These are phyloP conservation scores for Leptinotarsa defecta DNA, from an alignment of 1,140 invertebrate genomes.

Conservation along the genomic window DNA sequence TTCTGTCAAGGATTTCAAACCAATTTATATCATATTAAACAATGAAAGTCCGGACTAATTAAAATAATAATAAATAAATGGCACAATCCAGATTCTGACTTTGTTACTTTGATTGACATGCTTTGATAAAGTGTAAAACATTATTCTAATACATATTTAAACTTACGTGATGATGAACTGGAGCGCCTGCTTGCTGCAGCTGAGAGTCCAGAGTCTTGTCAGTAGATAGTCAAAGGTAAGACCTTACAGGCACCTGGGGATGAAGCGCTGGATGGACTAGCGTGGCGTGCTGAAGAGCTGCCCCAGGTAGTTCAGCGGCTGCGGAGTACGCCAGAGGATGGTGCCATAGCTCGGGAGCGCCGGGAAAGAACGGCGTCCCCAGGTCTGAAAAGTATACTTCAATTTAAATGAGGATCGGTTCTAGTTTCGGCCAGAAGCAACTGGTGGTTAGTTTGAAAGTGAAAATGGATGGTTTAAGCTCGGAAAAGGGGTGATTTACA, in stretches of 20 bases:
- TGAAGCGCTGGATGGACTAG: constrained; percentile 94
- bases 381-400: constrained; percentile 70
- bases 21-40: no score
- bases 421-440: constrained; percentile 10
- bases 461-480: no score
- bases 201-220: constrained; percentile 74
- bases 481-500: no score
- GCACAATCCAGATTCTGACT: not conserved
- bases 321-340: constrained; percentile 86
- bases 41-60: no score
- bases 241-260: constrained; percentile 94
- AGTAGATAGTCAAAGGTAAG: constrained; percentile 95
- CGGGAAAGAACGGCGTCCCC: constrained; percentile 92
- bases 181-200: constrained; percentile 59
- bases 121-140: not conserved
- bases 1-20: no score
- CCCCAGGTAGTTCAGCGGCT: constrained; percentile 74
- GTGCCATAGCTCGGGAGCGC: constrained; percentile 90
- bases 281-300: constrained; percentile 82
- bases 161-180: constrained; percentile 60
- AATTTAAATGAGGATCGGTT: constrained; percentile 36
- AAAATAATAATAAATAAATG: not conserved
- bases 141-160: not conserved
- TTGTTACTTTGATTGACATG: not conserved
- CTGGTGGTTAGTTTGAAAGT: not conserved